These are phyloP conservation scores for Pollenia griseotomentosa DNA, from an alignment of 2,888 invertebrate species.

Conservation along the genomic window DNA sequence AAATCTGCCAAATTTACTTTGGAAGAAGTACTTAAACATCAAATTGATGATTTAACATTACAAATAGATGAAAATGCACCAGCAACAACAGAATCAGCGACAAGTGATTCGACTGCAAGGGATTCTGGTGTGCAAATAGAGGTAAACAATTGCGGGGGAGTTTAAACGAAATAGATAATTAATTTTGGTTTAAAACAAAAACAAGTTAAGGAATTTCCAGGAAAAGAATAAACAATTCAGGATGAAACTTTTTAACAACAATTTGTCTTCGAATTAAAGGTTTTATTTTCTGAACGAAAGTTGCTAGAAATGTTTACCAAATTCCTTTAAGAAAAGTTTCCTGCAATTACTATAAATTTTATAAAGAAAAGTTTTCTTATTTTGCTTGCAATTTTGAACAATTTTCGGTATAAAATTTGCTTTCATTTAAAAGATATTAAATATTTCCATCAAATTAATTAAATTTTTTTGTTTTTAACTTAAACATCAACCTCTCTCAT, in stretches of 20 bases:
- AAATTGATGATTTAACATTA: constrained; percentile 64
- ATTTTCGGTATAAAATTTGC: no score
- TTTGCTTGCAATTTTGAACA: no score
- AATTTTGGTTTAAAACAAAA: not conserved
- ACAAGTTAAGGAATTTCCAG: not conserved
- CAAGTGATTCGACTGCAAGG: constrained; percentile 68
- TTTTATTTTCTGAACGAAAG: no score
- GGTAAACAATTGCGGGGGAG: constrained; percentile 66
- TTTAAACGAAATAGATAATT: not conserved
- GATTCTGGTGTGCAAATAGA: constrained; percentile 76
- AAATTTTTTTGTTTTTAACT: no score
- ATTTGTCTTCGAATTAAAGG: no score
- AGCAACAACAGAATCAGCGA: constrained; percentile 40
- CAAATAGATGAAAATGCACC: constrained; percentile 57
- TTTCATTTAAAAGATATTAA: no score
- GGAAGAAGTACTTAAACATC: constrained; percentile 61
- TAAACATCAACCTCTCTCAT: no score
- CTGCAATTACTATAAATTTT: no score
- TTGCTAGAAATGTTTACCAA: no score
- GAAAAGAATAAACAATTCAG: not conserved
- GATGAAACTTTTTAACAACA: not conserved
- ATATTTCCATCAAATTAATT: no score
- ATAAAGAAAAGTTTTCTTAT: no score
- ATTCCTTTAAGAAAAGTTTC: no score
- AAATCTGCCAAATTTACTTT: constrained; percentile 58